Percentiles rank a stretch among this genome's conserved stretches.
These are phyloP conservation scores for Mirounga angustirostris DNA, from an alignment of 2,113 vertebrate genomes.

Conservation along the genomic window DNA sequence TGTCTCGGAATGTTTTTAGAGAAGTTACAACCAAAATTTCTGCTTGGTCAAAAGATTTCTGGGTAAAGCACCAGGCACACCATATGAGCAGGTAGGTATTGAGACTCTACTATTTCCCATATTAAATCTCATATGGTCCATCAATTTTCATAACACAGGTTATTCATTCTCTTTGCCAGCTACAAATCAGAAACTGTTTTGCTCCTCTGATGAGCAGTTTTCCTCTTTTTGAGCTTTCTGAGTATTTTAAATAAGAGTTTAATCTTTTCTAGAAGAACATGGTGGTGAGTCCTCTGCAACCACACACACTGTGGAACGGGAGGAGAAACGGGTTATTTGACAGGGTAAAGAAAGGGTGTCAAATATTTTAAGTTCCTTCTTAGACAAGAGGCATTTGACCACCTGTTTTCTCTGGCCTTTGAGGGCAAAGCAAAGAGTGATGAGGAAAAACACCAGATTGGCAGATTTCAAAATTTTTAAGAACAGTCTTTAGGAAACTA, in stretches of 20 bases:
- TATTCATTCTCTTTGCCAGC: background rate
- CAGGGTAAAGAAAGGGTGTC: background rate
- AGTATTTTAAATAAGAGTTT: background rate
- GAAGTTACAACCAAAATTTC: background rate
- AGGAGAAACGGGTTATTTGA: background rate
- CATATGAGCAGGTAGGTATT: rapidly evolving
- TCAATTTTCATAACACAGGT: background rate
- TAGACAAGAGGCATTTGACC: background rate
- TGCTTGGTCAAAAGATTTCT: background rate
- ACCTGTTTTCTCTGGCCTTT: conserved; percentile 49
- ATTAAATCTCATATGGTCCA: background rate
- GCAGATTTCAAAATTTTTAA: background rate
- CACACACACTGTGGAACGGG: background rate
- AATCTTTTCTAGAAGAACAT: background rate
- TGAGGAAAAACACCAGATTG: background rate
- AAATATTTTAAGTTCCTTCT: background rate
- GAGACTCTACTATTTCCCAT: background rate
- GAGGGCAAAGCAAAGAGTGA: conserved; percentile 2
- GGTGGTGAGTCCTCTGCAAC: background rate
- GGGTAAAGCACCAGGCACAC: background rate
- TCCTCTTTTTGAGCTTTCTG: background rate
- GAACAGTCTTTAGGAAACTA: background rate
- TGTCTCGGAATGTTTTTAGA: background rate
- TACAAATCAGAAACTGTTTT: background rate
- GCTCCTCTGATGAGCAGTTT: background rate